Evolutionary conservation across 2,113 vertebrate species (phyloP), one percentile per base, ranked within the genome.

Genomic region (Gobius niger): DNA sequence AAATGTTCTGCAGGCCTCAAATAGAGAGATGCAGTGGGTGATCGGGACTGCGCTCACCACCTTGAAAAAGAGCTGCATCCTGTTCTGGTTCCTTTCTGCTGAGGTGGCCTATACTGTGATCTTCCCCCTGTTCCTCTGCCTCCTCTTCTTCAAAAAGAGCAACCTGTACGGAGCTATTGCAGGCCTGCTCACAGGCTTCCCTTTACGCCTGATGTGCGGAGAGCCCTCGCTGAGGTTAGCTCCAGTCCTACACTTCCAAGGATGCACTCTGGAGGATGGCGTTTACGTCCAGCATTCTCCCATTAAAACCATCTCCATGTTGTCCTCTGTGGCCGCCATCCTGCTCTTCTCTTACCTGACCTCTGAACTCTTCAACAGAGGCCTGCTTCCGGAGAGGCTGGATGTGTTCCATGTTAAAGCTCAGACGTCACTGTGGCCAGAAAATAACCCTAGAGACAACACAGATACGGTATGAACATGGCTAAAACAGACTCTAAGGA

Each of bases 71-170:
- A 94, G 92, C 16, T 52, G 93, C 44, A 91, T 91, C 0, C 86
- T 93, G 73, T 88, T 95, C 59, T 94, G 93, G 93, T 79, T 94
- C 73, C 86, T 95, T 40, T 89, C 91, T 0, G 88, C 92, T 1
- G 94, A 94, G 68, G 80, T 95, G 68, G 90, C 92, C 34, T 94
- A 13, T n/a, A n/a, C n/a, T n/a, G n/a, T n/a, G n/a, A n/a, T n/a
- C n/a, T n/a, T n/a, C n/a, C n/a, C n/a, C n/a, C n/a, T n/a, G n/a
- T n/a, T n/a, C n/a, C n/a, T n/a, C n/a, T n/a, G n/a, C n/a, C n/a
- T n/a, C n/a, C n/a, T n/a, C n/a, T n/a, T n/a, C n/a, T n/a, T n/a
- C n/a, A n/a, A n/a, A n/a, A n/a, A n/a, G n/a, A n/a, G n/a, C n/a
- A n/a, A n/a, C n/a, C n/a, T n/a, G n/a, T n/a, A n/a, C n/a, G n/a